Evolutionary conservation across 2,888 invertebrate species (phyloP).

Genomic region (Sipha maydis): DNA sequence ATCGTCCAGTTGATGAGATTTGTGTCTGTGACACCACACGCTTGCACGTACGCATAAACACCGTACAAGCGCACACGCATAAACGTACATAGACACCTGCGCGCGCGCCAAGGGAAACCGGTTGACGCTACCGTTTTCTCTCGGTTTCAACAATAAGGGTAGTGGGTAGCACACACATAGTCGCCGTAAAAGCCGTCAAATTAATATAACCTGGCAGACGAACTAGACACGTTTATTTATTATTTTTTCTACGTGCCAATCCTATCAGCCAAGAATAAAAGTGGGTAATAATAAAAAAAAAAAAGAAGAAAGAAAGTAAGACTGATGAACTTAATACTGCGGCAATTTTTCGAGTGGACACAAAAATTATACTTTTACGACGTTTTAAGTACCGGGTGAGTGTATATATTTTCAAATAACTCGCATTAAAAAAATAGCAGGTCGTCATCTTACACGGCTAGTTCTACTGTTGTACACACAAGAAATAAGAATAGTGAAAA

Average conservation of each 20-base stretch:
- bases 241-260: not conserved
- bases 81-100: no score
- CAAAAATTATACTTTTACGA: constrained; percentile 25
- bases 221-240: not conserved
- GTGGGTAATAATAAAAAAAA: not conserved
- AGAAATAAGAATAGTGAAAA: not conserved
- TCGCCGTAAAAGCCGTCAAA: constrained; percentile 7
- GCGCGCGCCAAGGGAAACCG: not conserved
- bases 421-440: not conserved
- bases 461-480: not conserved
- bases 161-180: not conserved
- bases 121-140: constrained; percentile 10
- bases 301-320: not conserved
- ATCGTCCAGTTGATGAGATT: constrained; percentile 22
- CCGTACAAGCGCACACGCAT: not conserved
- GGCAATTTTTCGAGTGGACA: not conserved
- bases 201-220: not conserved
- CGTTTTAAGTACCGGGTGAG: constrained; percentile 1
- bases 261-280: not conserved
- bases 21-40: constrained; percentile 29
- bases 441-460: not conserved
- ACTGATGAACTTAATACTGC: constrained; percentile 13
- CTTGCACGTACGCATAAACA: not conserved
- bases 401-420: constrained; percentile 9
- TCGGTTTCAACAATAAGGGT: not conserved